A percentile compares a stretch with the other conserved stretches of the same genome.
Conservation (phyloP, 2,888 invertebrate genomes). For the Trichogramma evanescens region DNA sequence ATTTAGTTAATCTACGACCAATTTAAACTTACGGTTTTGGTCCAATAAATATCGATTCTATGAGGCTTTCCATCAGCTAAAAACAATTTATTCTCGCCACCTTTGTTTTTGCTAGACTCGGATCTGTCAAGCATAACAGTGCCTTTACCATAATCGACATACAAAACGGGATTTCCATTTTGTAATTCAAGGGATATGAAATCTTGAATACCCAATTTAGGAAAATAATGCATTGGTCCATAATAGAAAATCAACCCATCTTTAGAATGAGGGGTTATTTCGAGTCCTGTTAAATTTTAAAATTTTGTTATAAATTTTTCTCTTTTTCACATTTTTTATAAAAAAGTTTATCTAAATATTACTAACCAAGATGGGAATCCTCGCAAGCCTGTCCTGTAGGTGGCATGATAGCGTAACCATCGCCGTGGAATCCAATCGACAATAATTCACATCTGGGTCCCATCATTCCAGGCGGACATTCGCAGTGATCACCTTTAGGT, state of each 20-base stretch:
- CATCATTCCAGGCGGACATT: conserved; percentile 67
- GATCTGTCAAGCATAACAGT: conserved; percentile 48
- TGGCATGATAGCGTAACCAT: conserved; percentile 89
- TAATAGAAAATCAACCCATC: conserved; percentile 85
- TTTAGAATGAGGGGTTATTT: conserved; percentile 68
- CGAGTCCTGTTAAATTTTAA: conserved; percentile 48
- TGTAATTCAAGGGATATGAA: conserved; percentile 84
- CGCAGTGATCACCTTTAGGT: conserved; percentile 59
- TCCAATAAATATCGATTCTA: conserved; percentile 63
- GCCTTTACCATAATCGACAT: conserved; percentile 83
- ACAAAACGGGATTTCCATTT: conserved; percentile 74
- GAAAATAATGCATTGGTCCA: conserved; percentile 69
- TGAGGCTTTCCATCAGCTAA: conserved; percentile 82
- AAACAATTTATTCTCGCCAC: conserved; percentile 62
- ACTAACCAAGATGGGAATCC: conserved; percentile 56
- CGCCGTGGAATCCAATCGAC: conserved; percentile 80
- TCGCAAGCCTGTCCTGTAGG: conserved; percentile 76
- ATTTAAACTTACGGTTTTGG: conserved; percentile 42
- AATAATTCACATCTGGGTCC: conserved; percentile 90
- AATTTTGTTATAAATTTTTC: not conserved
- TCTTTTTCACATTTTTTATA: not conserved
- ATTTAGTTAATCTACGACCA: not conserved
- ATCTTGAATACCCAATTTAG: conserved; percentile 65
- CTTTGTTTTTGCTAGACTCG: conserved; percentile 38
- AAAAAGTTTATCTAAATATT: not conserved